Conservation (phyloP, 2,113 vertebrate species). For the Misgurnus anguillicaudatus region DNA sequence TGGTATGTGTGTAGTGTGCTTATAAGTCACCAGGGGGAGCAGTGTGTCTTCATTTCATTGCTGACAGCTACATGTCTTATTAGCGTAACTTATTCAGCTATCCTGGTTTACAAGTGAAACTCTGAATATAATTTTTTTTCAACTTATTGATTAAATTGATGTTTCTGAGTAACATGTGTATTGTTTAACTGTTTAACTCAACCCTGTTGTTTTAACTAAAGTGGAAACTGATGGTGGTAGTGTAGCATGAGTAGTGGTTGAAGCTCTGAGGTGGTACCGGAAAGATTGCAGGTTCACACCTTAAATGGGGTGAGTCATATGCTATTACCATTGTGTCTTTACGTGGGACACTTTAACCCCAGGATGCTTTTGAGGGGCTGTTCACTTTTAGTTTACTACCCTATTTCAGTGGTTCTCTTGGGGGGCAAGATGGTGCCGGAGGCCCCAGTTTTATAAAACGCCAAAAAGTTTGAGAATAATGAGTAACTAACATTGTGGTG, state of each 20-base stretch:
- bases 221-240: no score
- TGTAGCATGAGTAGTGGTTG: neutral
- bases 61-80: no score
- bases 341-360: no score
- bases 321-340: neutral
- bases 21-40: slow-evolving; percentile 1
- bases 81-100: no score
- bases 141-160: neutral
- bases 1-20: neutral
- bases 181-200: no score
- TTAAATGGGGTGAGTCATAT: neutral
- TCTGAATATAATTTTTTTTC: neutral
- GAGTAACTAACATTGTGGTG: neutral
- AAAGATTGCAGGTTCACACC: neutral
- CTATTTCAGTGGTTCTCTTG: no score
- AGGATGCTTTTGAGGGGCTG: no score
- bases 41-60: neutral
- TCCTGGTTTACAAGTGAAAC: neutral
- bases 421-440: no score
- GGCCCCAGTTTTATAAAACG: no score
- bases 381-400: no score
- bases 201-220: no score
- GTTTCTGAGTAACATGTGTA: neutral
- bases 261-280: neutral
- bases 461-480: neutral